Evolutionary conservation across 1,140 invertebrate genomes (phyloP).

Genomic region (Megalopta genalis): DNA sequence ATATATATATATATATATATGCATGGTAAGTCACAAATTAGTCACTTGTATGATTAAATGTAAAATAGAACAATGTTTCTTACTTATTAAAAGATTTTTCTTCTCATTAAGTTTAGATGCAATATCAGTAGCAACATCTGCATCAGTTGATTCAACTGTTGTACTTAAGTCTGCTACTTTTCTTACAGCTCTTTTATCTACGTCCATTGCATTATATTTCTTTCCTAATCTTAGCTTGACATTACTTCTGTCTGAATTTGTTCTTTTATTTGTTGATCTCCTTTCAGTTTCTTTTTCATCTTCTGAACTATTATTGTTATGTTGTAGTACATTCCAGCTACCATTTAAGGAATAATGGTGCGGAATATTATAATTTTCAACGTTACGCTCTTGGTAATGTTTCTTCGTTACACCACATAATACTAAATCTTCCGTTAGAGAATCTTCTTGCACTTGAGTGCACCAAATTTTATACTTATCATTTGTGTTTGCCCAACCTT

Average conservation of each 20-base stretch:
- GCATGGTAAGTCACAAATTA: too few species aligned
- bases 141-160: constrained; percentile 79
- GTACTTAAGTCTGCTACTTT: constrained; percentile 80
- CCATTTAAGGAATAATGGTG: constrained; percentile 68
- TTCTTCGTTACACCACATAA: constrained; percentile 82
- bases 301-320: constrained; percentile 77
- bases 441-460: constrained; percentile 82
- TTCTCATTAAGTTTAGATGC: constrained; percentile 85
- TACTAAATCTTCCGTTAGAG: constrained; percentile 82
- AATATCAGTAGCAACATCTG: constrained; percentile 85
- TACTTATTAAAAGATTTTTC: constrained; percentile 86
- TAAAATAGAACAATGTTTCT: constrained; percentile 65
- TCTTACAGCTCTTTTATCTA: constrained; percentile 79
- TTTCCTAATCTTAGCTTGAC: constrained; percentile 82
- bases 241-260: constrained; percentile 82
- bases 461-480: constrained; percentile 85
- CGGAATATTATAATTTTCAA: constrained; percentile 83
- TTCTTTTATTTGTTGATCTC: constrained; percentile 82
- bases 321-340: constrained; percentile 57
- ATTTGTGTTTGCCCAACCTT: constrained; percentile 55
- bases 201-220: constrained; percentile 78
- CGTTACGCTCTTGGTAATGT: constrained; percentile 80
- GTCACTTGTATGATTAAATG: not conserved
- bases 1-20: not conserved
- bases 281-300: constrained; percentile 73